phyloP scores from a whole-genome alignment of 2,888 invertebrate species.

The Axea sp. region DNA sequence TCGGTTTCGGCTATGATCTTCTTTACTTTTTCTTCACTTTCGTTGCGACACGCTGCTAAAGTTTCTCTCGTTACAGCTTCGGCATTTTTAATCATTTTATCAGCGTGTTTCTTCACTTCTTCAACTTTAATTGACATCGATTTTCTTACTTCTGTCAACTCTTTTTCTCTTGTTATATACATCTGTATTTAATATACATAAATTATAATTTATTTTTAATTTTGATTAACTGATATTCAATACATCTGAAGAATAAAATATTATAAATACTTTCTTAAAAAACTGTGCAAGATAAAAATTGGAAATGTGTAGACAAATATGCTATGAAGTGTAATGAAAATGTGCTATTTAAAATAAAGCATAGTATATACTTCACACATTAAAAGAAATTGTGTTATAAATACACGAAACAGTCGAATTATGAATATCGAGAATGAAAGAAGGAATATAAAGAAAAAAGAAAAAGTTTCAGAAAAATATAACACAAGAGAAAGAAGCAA shows the following conservation, averaged over 20 bases:
- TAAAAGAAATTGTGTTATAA: too few species aligned
- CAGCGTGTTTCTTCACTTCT: constrained; percentile 70
- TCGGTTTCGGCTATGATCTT: constrained; percentile 72
- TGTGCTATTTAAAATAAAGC: too few species aligned
- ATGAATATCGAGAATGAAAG: too few species aligned
- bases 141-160: constrained; percentile 67
- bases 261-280: too few species aligned
- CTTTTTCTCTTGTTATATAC: constrained; percentile 67
- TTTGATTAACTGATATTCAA: background rate
- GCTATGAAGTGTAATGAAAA: too few species aligned
- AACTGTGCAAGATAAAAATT: too few species aligned
- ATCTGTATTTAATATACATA: constrained; percentile 62
- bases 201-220: too few species aligned
- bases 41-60: constrained; percentile 71
- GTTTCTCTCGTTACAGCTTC: constrained; percentile 72
- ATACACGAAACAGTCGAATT: too few species aligned
- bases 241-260: background rate
- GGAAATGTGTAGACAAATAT: too few species aligned
- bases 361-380: too few species aligned
- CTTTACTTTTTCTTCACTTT: constrained; percentile 72
- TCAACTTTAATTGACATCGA: constrained; percentile 67
- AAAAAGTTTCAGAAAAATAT: background rate
- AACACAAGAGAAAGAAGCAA: background rate
- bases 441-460: background rate
- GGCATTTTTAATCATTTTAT: constrained; percentile 71